phyloP scores from a whole-genome alignment of 2,113 vertebrate species.

The Cyanocitta stelleri region DNA sequence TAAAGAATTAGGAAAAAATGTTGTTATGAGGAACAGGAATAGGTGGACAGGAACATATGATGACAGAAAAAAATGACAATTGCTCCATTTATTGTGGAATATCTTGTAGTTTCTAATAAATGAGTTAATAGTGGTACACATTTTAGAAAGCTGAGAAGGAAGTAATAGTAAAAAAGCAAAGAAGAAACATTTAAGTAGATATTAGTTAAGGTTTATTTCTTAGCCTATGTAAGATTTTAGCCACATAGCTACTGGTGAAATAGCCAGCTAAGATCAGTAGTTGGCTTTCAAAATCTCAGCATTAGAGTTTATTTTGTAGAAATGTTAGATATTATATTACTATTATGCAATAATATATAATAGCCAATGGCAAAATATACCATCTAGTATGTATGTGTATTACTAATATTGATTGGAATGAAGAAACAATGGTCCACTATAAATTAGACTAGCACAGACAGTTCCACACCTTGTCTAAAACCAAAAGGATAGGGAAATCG shows the following conservation, averaged over 20 bases:
- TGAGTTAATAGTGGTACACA: background rate
- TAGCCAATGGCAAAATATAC: background rate
- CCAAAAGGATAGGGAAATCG: background rate
- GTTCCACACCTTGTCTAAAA: background rate
- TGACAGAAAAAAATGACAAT: background rate
- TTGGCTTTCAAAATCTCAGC: background rate
- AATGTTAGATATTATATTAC: background rate
- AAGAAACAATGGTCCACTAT: background rate
- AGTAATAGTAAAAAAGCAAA: background rate
- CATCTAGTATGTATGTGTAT: background rate
- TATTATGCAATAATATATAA: background rate
- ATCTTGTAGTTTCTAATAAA: background rate
- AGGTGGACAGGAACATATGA: background rate
- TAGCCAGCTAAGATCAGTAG: background rate
- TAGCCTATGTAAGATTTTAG: background rate
- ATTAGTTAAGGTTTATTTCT: background rate
- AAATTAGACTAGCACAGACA: background rate
- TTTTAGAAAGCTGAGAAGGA: background rate
- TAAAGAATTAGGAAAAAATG: background rate
- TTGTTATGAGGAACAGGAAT: background rate
- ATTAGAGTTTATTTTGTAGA: background rate
- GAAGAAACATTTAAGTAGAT: background rate
- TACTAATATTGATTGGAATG: background rate
- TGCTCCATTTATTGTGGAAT: background rate
- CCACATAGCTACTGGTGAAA: background rate